phyloP scores from a whole-genome alignment of 2,888 invertebrate genomes.

The Ectobius pallidus region DNA sequence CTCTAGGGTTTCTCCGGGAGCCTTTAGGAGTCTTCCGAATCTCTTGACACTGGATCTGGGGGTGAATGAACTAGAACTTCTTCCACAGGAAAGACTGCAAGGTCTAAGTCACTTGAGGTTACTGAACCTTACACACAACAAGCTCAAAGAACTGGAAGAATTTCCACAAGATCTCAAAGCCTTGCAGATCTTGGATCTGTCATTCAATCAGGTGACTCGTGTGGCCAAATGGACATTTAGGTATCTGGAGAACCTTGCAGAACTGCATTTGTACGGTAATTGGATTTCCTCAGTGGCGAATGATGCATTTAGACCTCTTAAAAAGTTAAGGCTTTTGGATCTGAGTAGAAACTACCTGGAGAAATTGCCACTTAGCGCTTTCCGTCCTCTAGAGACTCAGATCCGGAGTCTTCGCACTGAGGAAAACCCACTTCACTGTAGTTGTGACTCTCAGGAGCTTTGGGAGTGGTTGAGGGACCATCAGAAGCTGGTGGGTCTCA shows the following conservation, averaged over 20 bases:
- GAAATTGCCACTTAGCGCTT: conserved; percentile 76
- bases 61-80: conserved; percentile 78
- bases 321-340: conserved; percentile 77
- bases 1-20: conserved; percentile 80
- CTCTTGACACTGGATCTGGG: conserved; percentile 81
- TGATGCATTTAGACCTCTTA: conserved; percentile 77
- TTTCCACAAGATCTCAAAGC: conserved; percentile 79
- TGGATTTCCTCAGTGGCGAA: conserved; percentile 78
- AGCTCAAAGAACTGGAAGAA: conserved; percentile 79
- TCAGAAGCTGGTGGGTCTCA: conserved; percentile 66
- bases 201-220: conserved; percentile 80
- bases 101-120: conserved; percentile 74
- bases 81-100: conserved; percentile 84
- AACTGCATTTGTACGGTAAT: conserved; percentile 81
- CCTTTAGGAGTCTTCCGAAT: conserved; percentile 77
- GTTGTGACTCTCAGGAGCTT: conserved; percentile 87
- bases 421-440: conserved; percentile 89
- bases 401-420: conserved; percentile 77
- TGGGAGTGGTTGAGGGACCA: conserved; percentile 94
- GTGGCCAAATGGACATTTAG: conserved; percentile 78
- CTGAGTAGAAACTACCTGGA: conserved; percentile 84
- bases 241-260: conserved; percentile 75
- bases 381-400: conserved; percentile 81
- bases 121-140: conserved; percentile 84
- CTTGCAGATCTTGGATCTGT: conserved; percentile 79